Evolutionary conservation across 2,888 invertebrate species (phyloP).

Genomic region (Trichopoda pennipes): DNA sequence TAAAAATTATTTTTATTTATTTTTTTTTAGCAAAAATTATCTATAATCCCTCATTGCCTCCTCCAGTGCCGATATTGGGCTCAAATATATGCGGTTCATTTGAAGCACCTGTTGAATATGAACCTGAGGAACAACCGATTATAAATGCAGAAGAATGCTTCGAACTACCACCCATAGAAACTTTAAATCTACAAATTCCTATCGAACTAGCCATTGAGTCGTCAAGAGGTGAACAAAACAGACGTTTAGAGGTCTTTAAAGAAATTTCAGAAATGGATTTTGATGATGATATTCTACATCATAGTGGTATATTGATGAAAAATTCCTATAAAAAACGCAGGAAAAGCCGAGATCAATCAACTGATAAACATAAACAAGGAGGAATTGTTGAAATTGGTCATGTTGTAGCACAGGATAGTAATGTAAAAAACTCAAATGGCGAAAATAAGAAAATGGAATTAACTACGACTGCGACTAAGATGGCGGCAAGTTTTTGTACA

Average conservation of each 20-base stretch:
- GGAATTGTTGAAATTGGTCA: constrained; percentile 80
- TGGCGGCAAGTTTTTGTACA: constrained; percentile 82
- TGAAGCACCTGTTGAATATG: constrained; percentile 79
- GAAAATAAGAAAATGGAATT: constrained; percentile 64
- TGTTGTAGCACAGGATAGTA: constrained; percentile 41
- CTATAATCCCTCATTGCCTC: constrained; percentile 79
- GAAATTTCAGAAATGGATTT: constrained; percentile 88
- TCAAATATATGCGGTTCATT: constrained; percentile 73
- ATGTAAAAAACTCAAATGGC: not conserved
- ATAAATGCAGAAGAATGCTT: constrained; percentile 88
- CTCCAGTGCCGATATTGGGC: constrained; percentile 76
- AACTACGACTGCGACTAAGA: constrained; percentile 79
- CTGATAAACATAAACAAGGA: constrained; percentile 48
- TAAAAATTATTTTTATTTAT: not conserved
- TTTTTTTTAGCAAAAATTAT: constrained; percentile 75
- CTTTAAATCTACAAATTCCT: constrained; percentile 81
- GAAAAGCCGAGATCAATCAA: constrained; percentile 39
- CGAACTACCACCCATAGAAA: constrained; percentile 85
- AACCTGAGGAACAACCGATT: constrained; percentile 81
- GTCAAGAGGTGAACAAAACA: constrained; percentile 77
- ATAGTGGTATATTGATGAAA: constrained; percentile 81
- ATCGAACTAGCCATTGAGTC: constrained; percentile 79
- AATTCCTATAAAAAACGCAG: constrained; percentile 70
- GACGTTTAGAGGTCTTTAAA: constrained; percentile 85
- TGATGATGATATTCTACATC: constrained; percentile 86